Conservation (phyloP, 2,797 vertebrate genomes). For the Spea hammondii region DNA sequence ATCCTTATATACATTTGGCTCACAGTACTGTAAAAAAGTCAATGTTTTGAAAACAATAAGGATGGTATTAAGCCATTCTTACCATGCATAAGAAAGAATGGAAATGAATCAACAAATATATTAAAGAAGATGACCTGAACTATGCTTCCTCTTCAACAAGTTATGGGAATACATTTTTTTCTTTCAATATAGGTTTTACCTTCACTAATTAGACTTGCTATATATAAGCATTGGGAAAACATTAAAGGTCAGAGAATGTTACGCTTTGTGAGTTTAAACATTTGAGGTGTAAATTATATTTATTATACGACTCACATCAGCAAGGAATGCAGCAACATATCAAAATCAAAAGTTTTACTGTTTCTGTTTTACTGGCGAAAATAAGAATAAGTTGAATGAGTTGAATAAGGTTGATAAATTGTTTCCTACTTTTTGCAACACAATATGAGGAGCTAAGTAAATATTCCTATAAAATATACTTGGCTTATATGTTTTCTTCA, state of each 20-base stretch:
- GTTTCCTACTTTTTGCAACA: too few relatives aligned
- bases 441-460: too few relatives aligned
- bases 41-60: slow-evolving; percentile 72
- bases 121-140: slow-evolving; percentile 67
- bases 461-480: too few relatives aligned
- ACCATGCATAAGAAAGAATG: slow-evolving; percentile 52
- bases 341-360: too few relatives aligned
- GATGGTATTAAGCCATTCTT: slow-evolving; percentile 53
- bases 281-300: background rate
- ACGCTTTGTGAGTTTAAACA: slow-evolving; percentile 16
- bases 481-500: too few relatives aligned
- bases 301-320: background rate
- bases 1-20: slow-evolving; percentile 80
- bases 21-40: slow-evolving; percentile 71
- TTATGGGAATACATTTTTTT: slow-evolving; percentile 55
- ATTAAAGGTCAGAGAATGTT: slow-evolving; percentile 27
- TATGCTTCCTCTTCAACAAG: slow-evolving; percentile 30
- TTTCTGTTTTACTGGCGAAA: background rate
- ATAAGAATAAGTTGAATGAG: background rate
- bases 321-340: background rate
- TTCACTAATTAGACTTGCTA: slow-evolving; percentile 39
- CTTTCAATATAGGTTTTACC: background rate
- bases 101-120: slow-evolving; percentile 61
- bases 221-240: slow-evolving; percentile 9
- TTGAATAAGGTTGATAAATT: too few relatives aligned